Evolutionary conservation across 2,113 vertebrate species (phyloP).

Genomic region (Mobula hypostoma): DNA sequence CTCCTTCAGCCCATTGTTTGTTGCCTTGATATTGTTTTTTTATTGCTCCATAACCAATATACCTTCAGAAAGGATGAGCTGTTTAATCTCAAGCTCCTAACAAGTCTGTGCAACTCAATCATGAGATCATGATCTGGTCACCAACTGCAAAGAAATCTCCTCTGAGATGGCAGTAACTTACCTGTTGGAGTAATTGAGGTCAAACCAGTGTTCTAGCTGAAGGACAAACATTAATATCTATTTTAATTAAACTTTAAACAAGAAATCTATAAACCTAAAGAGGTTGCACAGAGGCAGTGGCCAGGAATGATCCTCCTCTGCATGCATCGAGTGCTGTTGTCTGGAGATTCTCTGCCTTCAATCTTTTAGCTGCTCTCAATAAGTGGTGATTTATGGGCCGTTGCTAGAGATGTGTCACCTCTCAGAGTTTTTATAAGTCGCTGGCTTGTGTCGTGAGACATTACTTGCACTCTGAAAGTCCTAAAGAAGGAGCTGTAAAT

Average conservation of each 20-base stretch:
- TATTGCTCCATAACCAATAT: background rate
- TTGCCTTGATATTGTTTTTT: too few relatives aligned
- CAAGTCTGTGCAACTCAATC: background rate
- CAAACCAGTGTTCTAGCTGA: background rate
- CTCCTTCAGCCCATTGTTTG: too few relatives aligned
- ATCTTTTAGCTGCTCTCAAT: background rate
- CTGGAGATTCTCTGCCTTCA: background rate
- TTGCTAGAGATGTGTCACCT: too few relatives aligned
- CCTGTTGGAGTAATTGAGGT: background rate
- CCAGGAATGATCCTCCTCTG: background rate
- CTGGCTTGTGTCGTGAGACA: background rate
- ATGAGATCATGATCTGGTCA: background rate
- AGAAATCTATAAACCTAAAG: constrained; percentile 15
- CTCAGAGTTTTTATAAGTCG: background rate
- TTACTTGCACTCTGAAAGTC: background rate
- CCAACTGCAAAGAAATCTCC: background rate
- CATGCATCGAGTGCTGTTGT: background rate
- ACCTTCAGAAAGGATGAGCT: background rate
- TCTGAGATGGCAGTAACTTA: background rate
- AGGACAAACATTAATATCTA: constrained; percentile 13
- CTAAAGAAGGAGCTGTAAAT: background rate
- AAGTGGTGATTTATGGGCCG: background rate
- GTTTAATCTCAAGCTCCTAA: too few relatives aligned
- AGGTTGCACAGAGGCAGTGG: background rate
- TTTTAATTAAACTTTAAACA: constrained; percentile 21